Evolutionary conservation across 1,140 invertebrate species (phyloP), one percentile per base, ranked within the genome.

Genomic region (Drosophila leontia): DNA sequence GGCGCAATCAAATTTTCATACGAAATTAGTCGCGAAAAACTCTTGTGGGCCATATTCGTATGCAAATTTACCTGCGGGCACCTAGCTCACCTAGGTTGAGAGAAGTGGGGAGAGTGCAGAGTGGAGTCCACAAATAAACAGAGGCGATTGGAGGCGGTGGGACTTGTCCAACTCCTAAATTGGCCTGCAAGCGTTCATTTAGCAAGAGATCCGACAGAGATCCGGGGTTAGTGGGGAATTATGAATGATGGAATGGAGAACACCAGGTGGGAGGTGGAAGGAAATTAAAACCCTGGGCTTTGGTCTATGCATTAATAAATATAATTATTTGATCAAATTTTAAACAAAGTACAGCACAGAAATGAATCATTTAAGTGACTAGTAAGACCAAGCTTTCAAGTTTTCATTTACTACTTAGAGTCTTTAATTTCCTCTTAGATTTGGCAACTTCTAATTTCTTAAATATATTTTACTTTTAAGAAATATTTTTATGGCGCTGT

Each of bases 1-100:
- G 48, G 45, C 58, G 57, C 82, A 86, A 86, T 81, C 82, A 85
- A 85, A 86, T 78, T 86, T 85, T 85, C 75, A 86, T 86, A 78
- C 78, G 61, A 82, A 85, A 82, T 86, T 86, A 86, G 82, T 82
- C 68, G 82, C 65, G 45, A 70, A 76, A 76, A 86, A 75, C 82
- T 82, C 75, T 85, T 86, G 74, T 86, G 78, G 64, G 63, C 82
- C 78, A 86, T 61, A 85, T 85, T 85, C 61, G 75, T 82, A 85
- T 85, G 82, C 78, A 82, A 85, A 85, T 80, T 56, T 47, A 35
- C 44, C 51, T 29, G 69, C 51, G 35, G 69, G 37, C 15, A 45
- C 48, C 48, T 50, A 35, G 50, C 50, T 53, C 51, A 37, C 17
- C 34, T 37, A 13, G 34, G 6, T 3, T 12, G 50, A 35, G 35